Evolutionary conservation across 2,888 invertebrate species (phyloP).

Genomic region (Orthosia gracilis): DNA sequence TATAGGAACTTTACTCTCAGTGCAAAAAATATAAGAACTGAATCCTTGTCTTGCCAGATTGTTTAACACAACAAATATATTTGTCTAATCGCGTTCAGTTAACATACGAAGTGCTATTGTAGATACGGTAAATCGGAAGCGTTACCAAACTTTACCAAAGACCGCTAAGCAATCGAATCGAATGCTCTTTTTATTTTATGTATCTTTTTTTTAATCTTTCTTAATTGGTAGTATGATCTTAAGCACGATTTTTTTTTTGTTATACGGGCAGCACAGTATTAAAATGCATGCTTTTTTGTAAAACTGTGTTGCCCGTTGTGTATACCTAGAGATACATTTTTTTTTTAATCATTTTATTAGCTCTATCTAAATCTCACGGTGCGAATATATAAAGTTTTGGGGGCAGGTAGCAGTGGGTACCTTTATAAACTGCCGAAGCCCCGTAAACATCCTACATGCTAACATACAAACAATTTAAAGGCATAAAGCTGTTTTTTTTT

Average conservation of each 20-base stretch:
- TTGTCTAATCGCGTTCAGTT: conserved; percentile 71
- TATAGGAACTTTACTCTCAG: conserved; percentile 90
- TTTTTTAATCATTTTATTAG: conserved; percentile 80
- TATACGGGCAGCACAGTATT: conserved; percentile 71
- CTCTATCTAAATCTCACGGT: conserved; percentile 88
- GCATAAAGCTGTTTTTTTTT: conserved; percentile 89
- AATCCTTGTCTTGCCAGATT: conserved; percentile 62
- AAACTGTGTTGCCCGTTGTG: conserved; percentile 73
- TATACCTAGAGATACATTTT: conserved; percentile 79
- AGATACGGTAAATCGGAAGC: conserved; percentile 77
- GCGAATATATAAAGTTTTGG: conserved; percentile 83
- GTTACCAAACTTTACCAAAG: conserved; percentile 80
- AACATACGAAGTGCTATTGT: conserved; percentile 72
- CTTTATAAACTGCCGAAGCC: conserved; percentile 82
- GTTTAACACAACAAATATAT: conserved; percentile 63
- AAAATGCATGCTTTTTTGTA: conserved; percentile 59
- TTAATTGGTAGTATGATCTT: conserved; percentile 84
- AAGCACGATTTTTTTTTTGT: conserved; percentile 83
- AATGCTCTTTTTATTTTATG: conserved; percentile 74
- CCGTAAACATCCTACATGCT: conserved; percentile 83
- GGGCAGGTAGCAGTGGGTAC: conserved; percentile 81
- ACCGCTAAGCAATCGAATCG: conserved; percentile 79
- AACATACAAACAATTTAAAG: conserved; percentile 90
- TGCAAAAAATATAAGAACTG: conserved; percentile 82
- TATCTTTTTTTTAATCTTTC: conserved; percentile 77